Percentiles rank a stretch among this genome's conserved stretches.
Evolutionary conservation across 2,113 vertebrate species (phyloP).

Genomic region (Mungos mungo): DNA sequence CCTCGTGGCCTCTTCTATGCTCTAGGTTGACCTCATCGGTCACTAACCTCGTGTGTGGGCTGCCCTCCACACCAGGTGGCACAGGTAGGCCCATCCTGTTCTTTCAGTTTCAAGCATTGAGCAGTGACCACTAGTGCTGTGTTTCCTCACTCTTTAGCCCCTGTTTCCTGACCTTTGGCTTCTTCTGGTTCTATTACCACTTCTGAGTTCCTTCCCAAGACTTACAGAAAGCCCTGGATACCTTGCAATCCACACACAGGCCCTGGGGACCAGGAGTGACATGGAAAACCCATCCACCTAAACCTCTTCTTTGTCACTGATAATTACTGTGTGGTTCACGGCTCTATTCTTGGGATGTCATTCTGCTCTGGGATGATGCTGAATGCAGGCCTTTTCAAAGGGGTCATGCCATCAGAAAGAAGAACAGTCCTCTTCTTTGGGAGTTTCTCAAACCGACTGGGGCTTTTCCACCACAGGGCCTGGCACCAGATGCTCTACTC

Average conservation of each 20-base stretch:
- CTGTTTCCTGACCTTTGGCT: neutral
- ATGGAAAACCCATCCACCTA: neutral
- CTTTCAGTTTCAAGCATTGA: neutral
- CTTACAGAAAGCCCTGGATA: neutral
- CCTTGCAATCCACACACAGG: neutral
- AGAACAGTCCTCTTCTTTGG: neutral
- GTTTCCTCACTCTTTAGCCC: neutral
- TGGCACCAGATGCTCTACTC: neutral
- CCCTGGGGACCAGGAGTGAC: neutral
- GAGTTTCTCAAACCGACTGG: neutral
- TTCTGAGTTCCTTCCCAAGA: neutral
- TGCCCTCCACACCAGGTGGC: neutral
- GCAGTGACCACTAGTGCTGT: no score
- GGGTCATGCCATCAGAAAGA: neutral
- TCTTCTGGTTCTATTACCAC: neutral
- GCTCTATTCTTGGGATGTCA: neutral
- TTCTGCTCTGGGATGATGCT: neutral
- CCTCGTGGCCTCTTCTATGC: neutral
- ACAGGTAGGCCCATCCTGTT: neutral
- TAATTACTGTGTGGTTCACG: neutral
- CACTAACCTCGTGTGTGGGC: neutral
- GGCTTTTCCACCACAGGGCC: neutral
- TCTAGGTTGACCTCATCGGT: neutral
- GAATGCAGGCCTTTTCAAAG: neutral
- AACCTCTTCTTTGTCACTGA: neutral